Conservation (phyloP, 1,140 invertebrate genomes). For the Brevipalpus yothersi region DNA sequence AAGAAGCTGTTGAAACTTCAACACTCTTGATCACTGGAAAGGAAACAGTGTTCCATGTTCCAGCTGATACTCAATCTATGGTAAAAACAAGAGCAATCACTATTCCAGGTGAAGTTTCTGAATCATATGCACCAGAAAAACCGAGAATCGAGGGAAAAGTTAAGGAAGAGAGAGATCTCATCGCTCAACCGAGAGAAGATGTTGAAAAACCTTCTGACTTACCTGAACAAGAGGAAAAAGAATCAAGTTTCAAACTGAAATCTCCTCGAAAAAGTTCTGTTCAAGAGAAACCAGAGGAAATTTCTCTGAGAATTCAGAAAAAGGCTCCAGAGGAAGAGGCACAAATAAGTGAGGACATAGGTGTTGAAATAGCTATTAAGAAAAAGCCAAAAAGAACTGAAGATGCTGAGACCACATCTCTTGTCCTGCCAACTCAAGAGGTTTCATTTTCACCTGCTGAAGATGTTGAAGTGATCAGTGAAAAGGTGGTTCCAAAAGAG, state of each 20-base stretch:
- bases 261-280: no score
- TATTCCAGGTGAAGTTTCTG: neutral
- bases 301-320: no score
- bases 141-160: neutral
- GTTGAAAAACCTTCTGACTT: no score
- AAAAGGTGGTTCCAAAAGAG: neutral
- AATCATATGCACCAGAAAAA: neutral
- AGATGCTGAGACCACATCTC: neutral
- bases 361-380: neutral
- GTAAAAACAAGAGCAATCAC: neutral
- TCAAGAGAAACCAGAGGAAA: no score
- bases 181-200: no score
- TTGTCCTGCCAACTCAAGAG: neutral
- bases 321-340: neutral
- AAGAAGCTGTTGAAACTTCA: neutral
- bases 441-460: neutral
- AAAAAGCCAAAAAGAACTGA: neutral
- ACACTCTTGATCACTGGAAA: neutral
- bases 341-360: neutral
- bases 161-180: no score
- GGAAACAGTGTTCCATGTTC: neutral
- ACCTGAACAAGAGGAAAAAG: no score
- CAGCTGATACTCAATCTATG: neutral
- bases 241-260: no score
- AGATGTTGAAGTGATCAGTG: neutral